Percentiles rank a stretch among this genome's conserved stretches.
phyloP scores from a whole-genome alignment of 2,888 invertebrate genomes.

The Selenia dentaria region DNA sequence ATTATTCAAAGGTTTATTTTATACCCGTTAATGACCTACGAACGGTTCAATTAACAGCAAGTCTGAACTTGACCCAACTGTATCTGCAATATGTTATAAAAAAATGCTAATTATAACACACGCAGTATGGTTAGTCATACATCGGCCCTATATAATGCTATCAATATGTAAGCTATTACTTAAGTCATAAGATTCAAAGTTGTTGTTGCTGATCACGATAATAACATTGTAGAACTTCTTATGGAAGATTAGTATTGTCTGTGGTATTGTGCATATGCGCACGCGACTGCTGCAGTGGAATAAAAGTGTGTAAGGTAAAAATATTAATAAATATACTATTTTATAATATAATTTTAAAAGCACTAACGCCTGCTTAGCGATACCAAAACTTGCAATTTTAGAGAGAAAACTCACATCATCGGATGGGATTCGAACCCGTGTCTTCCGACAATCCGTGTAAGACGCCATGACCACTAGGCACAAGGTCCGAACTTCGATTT shows the following conservation, averaged over 20 bases:
- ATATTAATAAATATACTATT: too few relatives aligned
- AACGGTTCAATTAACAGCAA: conserved; percentile 41
- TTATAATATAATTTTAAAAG: too few relatives aligned
- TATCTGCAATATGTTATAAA: conserved; percentile 34
- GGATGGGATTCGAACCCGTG: too few relatives aligned
- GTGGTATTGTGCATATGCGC: conserved; percentile 40
- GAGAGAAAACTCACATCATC: too few relatives aligned
- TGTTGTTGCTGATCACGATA: neutral
- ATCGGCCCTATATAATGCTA: conserved; percentile 8
- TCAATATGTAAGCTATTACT: neutral
- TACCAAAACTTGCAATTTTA: too few relatives aligned
- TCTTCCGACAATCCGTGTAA: too few relatives aligned
- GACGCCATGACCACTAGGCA: too few relatives aligned
- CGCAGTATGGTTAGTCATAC: conserved; percentile 37
- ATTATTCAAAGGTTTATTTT: too few relatives aligned
- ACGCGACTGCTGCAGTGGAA: conserved; percentile 44
- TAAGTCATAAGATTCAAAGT: conserved; percentile 23
- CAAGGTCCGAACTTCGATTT: too few relatives aligned
- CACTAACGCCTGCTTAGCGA: too few relatives aligned
- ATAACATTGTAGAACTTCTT: conserved; percentile 15
- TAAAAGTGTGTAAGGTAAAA: conserved; percentile 36
- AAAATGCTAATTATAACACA: conserved; percentile 36
- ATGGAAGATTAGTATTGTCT: conserved; percentile 24
- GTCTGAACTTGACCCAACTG: conserved; percentile 60
- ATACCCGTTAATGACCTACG: neutral